A percentile compares a stretch with the other conserved stretches of the same genome.
phyloP scores from a whole-genome alignment of 2,888 invertebrate genomes.

The Monochamus alternatus region DNA sequence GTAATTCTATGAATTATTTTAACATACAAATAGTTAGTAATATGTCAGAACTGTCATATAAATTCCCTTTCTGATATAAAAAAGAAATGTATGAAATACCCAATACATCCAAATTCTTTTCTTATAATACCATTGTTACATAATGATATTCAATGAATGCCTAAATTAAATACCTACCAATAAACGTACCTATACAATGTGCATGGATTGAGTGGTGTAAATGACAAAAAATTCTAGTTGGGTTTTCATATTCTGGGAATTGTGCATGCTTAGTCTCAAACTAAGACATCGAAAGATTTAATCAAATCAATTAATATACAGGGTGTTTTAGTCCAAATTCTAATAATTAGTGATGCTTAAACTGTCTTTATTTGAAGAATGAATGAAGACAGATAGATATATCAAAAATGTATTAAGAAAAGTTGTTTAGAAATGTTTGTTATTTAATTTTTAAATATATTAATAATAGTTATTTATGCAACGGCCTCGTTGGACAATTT shows the following conservation, averaged over 20 bases:
- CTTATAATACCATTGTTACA: not conserved
- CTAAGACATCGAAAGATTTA: no score
- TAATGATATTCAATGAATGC: not conserved
- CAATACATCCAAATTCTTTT: not conserved
- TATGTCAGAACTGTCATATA: not conserved
- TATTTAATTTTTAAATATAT: not conserved
- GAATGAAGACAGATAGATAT: no score
- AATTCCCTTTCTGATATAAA: not conserved
- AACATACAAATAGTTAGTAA: not conserved
- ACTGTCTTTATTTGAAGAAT: no score
- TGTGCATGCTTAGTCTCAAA: no score
- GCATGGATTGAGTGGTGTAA: no score
- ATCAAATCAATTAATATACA: no score
- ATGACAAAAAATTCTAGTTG: no score
- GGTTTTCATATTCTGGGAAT: no score
- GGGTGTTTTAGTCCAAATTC: not conserved
- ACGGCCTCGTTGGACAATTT: no score
- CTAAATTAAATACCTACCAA: not conserved
- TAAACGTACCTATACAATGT: not conserved
- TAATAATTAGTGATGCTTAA: no score
- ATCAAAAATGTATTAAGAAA: no score
- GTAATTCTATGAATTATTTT: not conserved
- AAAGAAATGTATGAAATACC: not conserved
- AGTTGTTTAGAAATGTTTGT: not conserved
- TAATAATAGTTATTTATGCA: not conserved